phyloP scores from a whole-genome alignment of 2,797 vertebrate genomes.

The Sebastiscus albofasciatus region DNA sequence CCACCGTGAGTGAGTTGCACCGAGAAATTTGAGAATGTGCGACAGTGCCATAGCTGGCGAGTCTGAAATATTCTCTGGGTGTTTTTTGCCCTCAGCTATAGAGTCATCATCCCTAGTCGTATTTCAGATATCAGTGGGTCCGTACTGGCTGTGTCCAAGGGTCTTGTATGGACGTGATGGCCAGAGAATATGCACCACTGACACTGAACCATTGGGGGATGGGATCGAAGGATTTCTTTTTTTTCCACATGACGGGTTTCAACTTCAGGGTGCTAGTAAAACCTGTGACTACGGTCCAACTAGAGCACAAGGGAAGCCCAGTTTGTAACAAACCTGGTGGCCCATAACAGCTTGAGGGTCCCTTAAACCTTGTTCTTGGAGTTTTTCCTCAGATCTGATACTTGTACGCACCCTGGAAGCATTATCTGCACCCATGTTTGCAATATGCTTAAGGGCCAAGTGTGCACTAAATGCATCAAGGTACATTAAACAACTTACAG shows the following conservation, averaged over 20 bases:
- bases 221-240: conserved; percentile 22
- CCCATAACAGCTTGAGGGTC: background rate
- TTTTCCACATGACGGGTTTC: background rate
- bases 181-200: conserved; percentile 44
- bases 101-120: conserved; percentile 33
- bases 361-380: background rate
- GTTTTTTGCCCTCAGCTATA: conserved; percentile 37
- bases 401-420: background rate
- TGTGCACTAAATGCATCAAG: background rate
- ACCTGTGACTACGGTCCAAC: background rate
- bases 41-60: conserved; percentile 22
- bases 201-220: conserved; percentile 39
- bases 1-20: conserved; percentile 34
- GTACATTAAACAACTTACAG: background rate
- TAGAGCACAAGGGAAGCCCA: background rate
- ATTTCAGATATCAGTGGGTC: conserved; percentile 59
- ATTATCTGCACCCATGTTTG: conserved; percentile 2
- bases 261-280: conserved; percentile 18
- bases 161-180: conserved; percentile 52
- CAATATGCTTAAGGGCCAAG: background rate
- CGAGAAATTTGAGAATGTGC: conserved; percentile 21
- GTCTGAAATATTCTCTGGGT: conserved; percentile 39
- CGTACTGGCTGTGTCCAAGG: conserved; percentile 20
- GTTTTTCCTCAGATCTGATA: conserved; percentile 5
- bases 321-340: background rate